Base-by-base conservation (phyloP, 2,113 vertebrate genomes). In the Anarrhichthys ocellatus region DNA sequence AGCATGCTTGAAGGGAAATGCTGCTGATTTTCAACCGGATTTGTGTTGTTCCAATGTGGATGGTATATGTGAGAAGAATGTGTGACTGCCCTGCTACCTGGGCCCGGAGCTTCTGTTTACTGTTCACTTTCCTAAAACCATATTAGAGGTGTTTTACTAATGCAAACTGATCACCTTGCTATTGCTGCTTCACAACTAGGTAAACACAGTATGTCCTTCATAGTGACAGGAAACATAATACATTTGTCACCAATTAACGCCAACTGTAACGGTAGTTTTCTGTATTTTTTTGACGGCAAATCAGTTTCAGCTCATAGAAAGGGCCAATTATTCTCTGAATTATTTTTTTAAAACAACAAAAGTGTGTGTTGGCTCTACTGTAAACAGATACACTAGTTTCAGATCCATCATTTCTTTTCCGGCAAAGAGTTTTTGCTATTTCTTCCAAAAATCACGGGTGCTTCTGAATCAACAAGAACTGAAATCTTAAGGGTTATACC, bases 1-100 rank as follows among this genome's bases (percentile, higher is more conserved):
- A 72, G 78, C 83, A 42, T 76, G 69, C 62, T 83, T 66, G 81
- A 75, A 79, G 63, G 72, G 83, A 79, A 85, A 69, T 59, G 24
- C 2, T 61, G 65, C 84, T 76, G 74, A 87, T 87, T 81, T 85
- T 76, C 58, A 83, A 69, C 65, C 29, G 64, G 67, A 78, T 84
- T n/a, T 52, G 18, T 52, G 22, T 52, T 9, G 50, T 22, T 52
- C 20, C 2, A 22, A 52, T 52, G 50, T 22, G 48, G 15, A 4
- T 15, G 44, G 44, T 46, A 15, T 46, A 15, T 20, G 48, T 50
- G 48, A 3, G 5, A 50, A 50, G 6, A 2, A 22, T 20, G 48
- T 50, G 22, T 8, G 48, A 50, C 18, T 20, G 17, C 48, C 20
- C 7, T 52, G 18, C 20, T 20, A 20, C 48, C 6, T 11, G 48